phyloP scores from a whole-genome alignment of 2,888 invertebrate species.

The Dryocosmus kuriphilus region DNA sequence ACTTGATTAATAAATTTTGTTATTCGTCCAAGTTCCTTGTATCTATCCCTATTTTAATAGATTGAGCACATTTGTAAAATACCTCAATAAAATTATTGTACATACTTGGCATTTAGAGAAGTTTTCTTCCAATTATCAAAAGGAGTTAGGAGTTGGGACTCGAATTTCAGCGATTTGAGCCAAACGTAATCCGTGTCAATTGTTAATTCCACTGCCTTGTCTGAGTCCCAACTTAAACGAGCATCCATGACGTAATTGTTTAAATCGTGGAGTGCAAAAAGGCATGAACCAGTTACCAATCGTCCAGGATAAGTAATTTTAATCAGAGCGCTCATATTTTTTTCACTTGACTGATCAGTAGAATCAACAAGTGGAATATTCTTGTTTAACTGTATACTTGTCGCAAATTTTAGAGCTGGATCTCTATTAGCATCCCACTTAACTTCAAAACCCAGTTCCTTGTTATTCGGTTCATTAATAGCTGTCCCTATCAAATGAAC shows the following conservation, averaged over 20 bases:
- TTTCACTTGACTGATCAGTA: slow-evolving; percentile 76
- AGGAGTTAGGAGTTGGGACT: slow-evolving; percentile 79
- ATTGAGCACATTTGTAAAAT: background rate
- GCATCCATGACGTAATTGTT: slow-evolving; percentile 78
- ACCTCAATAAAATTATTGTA: background rate
- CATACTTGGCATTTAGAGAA: slow-evolving; percentile 79
- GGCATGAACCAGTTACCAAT: slow-evolving; percentile 84
- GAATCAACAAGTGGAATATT: background rate
- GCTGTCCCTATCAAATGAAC: slow-evolving; percentile 84
- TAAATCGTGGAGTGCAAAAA: slow-evolving; percentile 80
- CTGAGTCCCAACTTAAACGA: slow-evolving; percentile 85
- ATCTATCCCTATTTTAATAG: too few species aligned
- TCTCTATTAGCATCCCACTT: slow-evolving; percentile 94
- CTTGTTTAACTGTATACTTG: slow-evolving; percentile 82
- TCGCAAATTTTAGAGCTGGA: slow-evolving; percentile 85
- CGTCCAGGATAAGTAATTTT: slow-evolving; percentile 88
- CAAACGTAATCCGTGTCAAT: slow-evolving; percentile 80
- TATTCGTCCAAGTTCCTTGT: too few species aligned
- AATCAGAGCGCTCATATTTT: slow-evolving; percentile 83
- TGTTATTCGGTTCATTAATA: slow-evolving; percentile 81
- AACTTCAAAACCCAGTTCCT: slow-evolving; percentile 85
- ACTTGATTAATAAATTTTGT: too few species aligned
- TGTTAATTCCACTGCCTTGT: slow-evolving; percentile 81
- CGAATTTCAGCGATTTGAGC: slow-evolving; percentile 77
- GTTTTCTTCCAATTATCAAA: slow-evolving; percentile 81